Evolutionary conservation across 2,888 invertebrate species (phyloP).

Genomic region (Achlya flavicornis): DNA sequence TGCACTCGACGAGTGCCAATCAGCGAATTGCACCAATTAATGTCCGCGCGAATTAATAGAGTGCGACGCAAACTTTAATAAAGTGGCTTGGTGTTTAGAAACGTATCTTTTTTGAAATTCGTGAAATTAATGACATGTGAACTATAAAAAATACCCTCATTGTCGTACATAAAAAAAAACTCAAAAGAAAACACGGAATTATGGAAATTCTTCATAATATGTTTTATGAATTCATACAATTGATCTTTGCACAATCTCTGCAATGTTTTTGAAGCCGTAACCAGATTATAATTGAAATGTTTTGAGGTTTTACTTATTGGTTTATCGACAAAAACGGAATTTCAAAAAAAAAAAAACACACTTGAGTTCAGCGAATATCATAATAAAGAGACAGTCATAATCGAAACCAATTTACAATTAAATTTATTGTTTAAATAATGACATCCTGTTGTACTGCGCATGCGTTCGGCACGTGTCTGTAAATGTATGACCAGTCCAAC

Average conservation of each 20-base stretch:
- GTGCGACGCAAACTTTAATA: slow-evolving; percentile 20
- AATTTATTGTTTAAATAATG: slow-evolving; percentile 76
- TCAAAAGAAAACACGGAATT: not conserved
- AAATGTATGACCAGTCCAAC: slow-evolving; percentile 22
- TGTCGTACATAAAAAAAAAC: not conserved
- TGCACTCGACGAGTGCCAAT: slow-evolving; percentile 40
- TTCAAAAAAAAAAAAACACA: slow-evolving; percentile 17
- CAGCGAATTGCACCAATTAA: slow-evolving; percentile 56
- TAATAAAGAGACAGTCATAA: slow-evolving; percentile 23
- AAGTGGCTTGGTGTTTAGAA: not conserved
- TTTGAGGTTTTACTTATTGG: too few species aligned
- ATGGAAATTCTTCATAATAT: too few species aligned
- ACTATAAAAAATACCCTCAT: not conserved
- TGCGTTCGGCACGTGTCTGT: slow-evolving; percentile 55
- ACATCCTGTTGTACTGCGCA: slow-evolving; percentile 53
- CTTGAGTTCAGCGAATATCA: slow-evolving; percentile 24
- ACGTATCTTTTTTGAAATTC: not conserved
- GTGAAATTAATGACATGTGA: not conserved
- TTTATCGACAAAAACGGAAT: too few species aligned
- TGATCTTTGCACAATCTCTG: too few species aligned
- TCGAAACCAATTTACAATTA: slow-evolving; percentile 60
- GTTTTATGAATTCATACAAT: too few species aligned
- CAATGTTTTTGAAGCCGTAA: too few species aligned
- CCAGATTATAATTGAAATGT: too few species aligned
- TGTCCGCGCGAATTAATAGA: slow-evolving; percentile 30